These are phyloP conservation scores for Euphydryas editha DNA, from an alignment of 2,888 invertebrate species.

Conservation along the genomic window DNA sequence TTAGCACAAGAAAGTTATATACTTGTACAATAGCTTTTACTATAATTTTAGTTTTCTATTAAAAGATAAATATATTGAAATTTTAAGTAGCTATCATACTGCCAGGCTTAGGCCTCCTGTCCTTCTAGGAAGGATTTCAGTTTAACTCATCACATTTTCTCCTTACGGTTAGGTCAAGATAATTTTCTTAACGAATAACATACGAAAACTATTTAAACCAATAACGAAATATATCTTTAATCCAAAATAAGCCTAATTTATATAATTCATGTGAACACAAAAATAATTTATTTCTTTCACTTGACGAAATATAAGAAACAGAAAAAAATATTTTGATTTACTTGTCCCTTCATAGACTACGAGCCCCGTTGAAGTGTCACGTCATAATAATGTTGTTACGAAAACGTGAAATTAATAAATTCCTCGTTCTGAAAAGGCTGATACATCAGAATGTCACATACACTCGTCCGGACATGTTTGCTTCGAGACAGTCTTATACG, in stretches of 20 bases:
- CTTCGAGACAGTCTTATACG: slow-evolving; percentile 12
- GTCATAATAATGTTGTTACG: slow-evolving; percentile 21
- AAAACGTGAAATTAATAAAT: slow-evolving; percentile 26
- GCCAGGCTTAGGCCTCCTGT: too few species aligned
- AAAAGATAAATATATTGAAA: too few species aligned
- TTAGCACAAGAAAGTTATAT: too few species aligned
- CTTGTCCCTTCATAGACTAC: neutral
- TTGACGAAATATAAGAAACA: neutral
- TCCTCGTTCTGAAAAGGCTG: slow-evolving; percentile 17
- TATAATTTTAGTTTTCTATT: too few species aligned
- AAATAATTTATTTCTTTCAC: neutral
- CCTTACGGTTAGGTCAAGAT: too few species aligned
- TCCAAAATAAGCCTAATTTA: neutral
- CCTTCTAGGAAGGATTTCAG: too few species aligned
- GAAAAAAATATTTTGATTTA: slow-evolving; percentile 1
- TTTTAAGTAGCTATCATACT: too few species aligned
- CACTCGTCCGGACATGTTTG: slow-evolving; percentile 29
- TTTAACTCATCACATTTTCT: too few species aligned
- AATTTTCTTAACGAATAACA: too few species aligned
- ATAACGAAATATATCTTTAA: too few species aligned
- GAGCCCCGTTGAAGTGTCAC: neutral
- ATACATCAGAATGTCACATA: slow-evolving; percentile 26
- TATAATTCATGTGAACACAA: neutral
- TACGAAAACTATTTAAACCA: too few species aligned
- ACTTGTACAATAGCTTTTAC: too few species aligned